Base-by-base conservation (phyloP, 2,888 invertebrate genomes). In the Allygus modestus region DNA sequence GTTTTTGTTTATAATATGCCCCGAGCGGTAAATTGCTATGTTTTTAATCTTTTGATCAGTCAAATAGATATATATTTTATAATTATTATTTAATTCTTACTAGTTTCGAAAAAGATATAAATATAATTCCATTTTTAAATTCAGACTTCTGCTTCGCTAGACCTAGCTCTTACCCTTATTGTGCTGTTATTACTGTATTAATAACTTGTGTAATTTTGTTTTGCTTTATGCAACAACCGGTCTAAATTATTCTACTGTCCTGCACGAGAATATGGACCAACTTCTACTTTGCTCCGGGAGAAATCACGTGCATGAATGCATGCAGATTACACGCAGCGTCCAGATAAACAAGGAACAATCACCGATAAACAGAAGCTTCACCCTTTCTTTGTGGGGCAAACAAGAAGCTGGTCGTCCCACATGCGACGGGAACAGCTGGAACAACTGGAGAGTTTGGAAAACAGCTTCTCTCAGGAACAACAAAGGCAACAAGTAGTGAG, bases 371-470 rank as follows among this genome's bases (percentile, higher is more conserved):
- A 54, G 51, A 51, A 23, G 23, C 46, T 58, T 23, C 58, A 31
- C 65, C 65, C 65, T 65, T 65, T 65, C 65, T 28, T 65, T 65
- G 65, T 28, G 31, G n/a, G n/a, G n/a, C n/a, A n/a, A n/a, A 28
- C 65, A 65, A 28, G 28, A 28, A 28, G 11, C 31, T 28, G 28
- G 65, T 28, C 28, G 65, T 28, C n/a, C 65, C 65, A 15, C 5
- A 28, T 65, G 4, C 28, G 77, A 46, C 28, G 43, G 23, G 73
- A 23, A 23, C 77, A 77, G 77, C 77, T 77, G 77, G 46, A 77
- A 77, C 77, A 77, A 51, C 77, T 9, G 46, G 43, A 11, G 71
- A 71, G 71, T 71, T 71, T 71, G 71, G 71, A 37, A 77, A 77
- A 77, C 77, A 46, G 65, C 65, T 65, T 65, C 65, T 2, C 58